Conservation (phyloP, 2,797 vertebrate genomes). For the Crocodylus rhombifer region DNA sequence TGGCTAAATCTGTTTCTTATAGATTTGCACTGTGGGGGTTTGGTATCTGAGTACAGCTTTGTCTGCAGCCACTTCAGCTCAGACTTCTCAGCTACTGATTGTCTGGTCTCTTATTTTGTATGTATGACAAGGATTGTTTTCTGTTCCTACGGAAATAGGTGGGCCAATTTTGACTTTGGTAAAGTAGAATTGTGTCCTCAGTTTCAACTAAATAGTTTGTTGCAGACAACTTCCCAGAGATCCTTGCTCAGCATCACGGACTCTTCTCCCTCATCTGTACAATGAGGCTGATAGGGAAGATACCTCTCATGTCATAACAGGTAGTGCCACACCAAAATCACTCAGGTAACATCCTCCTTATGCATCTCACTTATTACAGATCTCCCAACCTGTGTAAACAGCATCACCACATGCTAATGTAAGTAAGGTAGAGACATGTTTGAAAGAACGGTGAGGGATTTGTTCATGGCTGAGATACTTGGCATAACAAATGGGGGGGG, state of each 20-base stretch:
- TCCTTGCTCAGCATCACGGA: neutral
- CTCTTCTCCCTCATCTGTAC: neutral
- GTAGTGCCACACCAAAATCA: slow-evolving; percentile 15
- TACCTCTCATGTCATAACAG: slow-evolving; percentile 39
- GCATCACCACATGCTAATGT: neutral
- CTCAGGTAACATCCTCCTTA: slow-evolving; percentile 28
- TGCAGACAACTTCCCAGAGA: neutral
- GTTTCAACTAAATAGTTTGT: neutral
- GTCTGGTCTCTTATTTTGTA: neutral
- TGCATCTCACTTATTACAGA: neutral
- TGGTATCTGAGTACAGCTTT: neutral
- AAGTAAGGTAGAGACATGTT: slow-evolving; percentile 20
- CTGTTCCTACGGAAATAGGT: neutral
- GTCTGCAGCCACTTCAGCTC: neutral
- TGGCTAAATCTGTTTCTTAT: neutral
- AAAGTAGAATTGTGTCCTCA: neutral
- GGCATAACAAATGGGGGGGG: slow-evolving; percentile 26
- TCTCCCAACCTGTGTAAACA: neutral
- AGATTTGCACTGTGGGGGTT: neutral
- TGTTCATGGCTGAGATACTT: neutral
- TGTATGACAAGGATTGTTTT: neutral
- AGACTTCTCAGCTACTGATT: neutral
- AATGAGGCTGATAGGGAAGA: slow-evolving; percentile 8
- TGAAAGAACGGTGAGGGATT: slow-evolving; percentile 7
- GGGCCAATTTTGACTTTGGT: neutral